A percentile compares a stretch with the other conserved stretches of the same genome.
These are phyloP conservation scores for Bradypodion pumilum DNA, from an alignment of 2,797 vertebrate genomes.

Conservation along the genomic window DNA sequence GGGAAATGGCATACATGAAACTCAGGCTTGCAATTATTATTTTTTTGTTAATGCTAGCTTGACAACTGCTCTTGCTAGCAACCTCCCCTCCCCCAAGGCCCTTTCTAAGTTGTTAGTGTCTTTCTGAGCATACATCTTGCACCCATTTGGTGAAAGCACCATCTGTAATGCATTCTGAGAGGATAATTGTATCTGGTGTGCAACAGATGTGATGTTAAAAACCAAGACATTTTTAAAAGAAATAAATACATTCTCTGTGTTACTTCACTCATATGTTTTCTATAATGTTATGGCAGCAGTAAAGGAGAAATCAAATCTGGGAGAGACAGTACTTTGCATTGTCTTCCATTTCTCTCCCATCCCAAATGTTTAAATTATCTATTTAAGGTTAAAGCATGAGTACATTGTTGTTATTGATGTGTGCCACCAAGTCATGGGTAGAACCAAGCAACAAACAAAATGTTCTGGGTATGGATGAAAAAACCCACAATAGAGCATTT, in stretches of 20 bases:
- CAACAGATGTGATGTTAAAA: constrained; percentile 70
- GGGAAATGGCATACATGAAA: constrained; percentile 15
- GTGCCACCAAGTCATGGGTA: too few relatives aligned
- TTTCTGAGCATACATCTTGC: constrained; percentile 76
- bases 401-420: too few relatives aligned
- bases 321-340: background rate
- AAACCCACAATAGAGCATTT: background rate
- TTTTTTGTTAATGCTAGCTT: constrained; percentile 38
- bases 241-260: constrained; percentile 58
- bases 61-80: constrained; percentile 60
- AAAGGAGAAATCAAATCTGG: constrained; percentile 30
- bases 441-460: too few relatives aligned
- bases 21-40: constrained; percentile 61
- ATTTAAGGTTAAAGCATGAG: background rate
- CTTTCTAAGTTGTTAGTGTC: constrained; percentile 43
- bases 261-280: constrained; percentile 72
- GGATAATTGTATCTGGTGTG: constrained; percentile 75
- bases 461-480: background rate
- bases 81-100: constrained; percentile 9
- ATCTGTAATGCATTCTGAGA: constrained; percentile 77
- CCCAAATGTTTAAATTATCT: background rate
- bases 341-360: constrained; percentile 1
- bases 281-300: constrained; percentile 65
- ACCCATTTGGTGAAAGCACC: constrained; percentile 71
- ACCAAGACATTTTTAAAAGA: constrained; percentile 27